Percentiles rank a stretch among this genome's conserved stretches.
Conservation (phyloP, 2,113 vertebrate species). For the Agapornis roseicollis region DNA sequence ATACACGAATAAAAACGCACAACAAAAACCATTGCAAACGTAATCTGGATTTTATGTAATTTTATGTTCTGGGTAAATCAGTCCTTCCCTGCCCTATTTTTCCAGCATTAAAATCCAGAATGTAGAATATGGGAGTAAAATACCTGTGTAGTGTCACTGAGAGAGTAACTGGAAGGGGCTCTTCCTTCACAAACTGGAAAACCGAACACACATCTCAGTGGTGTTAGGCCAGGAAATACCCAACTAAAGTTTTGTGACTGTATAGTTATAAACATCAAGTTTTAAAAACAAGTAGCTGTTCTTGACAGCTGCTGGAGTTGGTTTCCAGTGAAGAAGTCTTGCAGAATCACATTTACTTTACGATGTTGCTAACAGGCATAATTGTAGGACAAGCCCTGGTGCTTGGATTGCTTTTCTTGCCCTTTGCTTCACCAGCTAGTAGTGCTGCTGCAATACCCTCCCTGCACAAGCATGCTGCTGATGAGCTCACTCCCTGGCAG, state of each 20-base stretch:
- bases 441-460: not conserved
- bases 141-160: not conserved
- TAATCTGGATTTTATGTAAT: not conserved
- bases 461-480: not conserved
- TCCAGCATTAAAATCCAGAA: not conserved
- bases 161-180: not conserved
- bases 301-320: not conserved
- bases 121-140: not conserved
- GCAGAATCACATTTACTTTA: not conserved
- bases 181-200: not conserved
- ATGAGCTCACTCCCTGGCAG: not conserved
- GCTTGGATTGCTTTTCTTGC: not conserved
- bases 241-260: not conserved
- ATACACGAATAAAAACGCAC: not conserved
- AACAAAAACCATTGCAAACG: not conserved
- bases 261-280: not conserved
- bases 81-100: not conserved
- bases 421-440: not conserved
- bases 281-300: not conserved
- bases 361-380: not conserved
- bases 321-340: not conserved
- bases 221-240: not conserved
- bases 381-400: not conserved
- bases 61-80: conserved; percentile 3
- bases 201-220: not conserved